A percentile compares a stretch with the other conserved stretches of the same genome.
These are phyloP conservation scores for Anser cygnoides DNA, from an alignment of 2,113 vertebrate genomes.

Conservation along the genomic window DNA sequence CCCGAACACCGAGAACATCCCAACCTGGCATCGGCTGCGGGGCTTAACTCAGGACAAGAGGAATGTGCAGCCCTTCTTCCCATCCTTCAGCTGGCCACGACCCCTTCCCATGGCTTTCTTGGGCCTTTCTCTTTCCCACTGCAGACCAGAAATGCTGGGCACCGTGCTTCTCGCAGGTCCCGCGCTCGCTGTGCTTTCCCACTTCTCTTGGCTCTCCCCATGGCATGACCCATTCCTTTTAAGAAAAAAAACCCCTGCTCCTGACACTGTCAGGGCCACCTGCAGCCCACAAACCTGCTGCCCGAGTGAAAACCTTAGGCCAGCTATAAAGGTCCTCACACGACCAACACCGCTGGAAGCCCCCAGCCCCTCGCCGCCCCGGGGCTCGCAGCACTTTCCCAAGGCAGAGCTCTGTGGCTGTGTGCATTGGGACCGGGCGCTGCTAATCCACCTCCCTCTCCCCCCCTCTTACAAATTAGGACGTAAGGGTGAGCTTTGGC, in stretches of 20 bases:
- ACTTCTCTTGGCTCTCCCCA: background rate
- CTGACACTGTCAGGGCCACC: background rate
- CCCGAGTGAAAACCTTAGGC: slow-evolving; percentile 62
- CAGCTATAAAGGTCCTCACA: slow-evolving; percentile 62
- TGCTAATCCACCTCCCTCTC: background rate
- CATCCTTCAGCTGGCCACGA: background rate
- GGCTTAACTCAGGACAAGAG: background rate
- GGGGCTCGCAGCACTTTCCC: background rate
- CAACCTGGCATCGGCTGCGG: background rate
- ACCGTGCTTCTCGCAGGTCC: background rate
- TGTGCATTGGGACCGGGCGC: background rate
- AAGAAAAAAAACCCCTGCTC: slow-evolving; percentile 4
- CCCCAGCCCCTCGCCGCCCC: background rate
- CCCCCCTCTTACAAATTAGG: background rate
- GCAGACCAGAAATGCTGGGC: background rate
- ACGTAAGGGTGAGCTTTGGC: slow-evolving; percentile 24
- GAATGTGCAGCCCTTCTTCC: background rate
- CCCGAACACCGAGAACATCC: background rate
- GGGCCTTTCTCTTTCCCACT: background rate
- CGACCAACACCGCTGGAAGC: slow-evolving; percentile 42
- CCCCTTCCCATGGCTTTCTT: background rate
- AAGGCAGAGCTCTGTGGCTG: slow-evolving; percentile 54
- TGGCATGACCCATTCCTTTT: background rate
- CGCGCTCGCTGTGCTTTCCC: background rate
- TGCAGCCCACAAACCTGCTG: slow-evolving; percentile 3